phyloP scores from a whole-genome alignment of 2,888 invertebrate genomes.

The Drosophila cyrtoloma region DNA sequence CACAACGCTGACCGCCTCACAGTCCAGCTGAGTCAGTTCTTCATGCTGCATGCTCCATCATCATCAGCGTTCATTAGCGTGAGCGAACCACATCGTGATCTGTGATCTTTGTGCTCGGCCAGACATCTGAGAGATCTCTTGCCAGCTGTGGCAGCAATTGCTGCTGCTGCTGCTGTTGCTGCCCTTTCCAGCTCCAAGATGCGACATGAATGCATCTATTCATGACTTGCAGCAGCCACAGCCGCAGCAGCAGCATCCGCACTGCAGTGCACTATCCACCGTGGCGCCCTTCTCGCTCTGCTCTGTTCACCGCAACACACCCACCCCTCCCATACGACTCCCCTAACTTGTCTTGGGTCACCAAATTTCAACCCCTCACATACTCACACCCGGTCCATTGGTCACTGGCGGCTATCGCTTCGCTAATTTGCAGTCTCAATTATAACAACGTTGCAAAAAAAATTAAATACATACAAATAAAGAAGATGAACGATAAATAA shows the following conservation, averaged over 20 bases:
- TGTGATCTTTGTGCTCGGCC: conserved; percentile 52
- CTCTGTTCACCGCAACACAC: no score
- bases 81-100: conserved; percentile 77
- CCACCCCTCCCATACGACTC: not conserved
- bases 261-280: conserved; percentile 51
- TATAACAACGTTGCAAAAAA: conserved; percentile 51
- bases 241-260: conserved; percentile 42
- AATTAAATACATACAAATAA: not conserved
- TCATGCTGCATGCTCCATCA: conserved; percentile 59
- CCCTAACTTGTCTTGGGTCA: conserved; percentile 10
- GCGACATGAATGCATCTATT: conserved; percentile 70
- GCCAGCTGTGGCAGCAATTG: conserved; percentile 65
- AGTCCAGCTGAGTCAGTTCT: conserved; percentile 12
- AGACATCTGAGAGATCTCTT: conserved; percentile 26
- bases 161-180: conserved; percentile 39
- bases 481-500: conserved; percentile 24
- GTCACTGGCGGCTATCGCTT: conserved; percentile 22
- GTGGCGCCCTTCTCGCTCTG: not conserved
- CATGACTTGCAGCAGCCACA: conserved; percentile 48
- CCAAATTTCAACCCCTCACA: conserved; percentile 23
- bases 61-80: conserved; percentile 79
- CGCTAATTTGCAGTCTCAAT: conserved; percentile 62
- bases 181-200: conserved; percentile 16
- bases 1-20: conserved; percentile 8
- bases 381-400: not conserved